phyloP scores from a whole-genome alignment of 2,113 vertebrate species.

The Atherinomorus stipes region DNA sequence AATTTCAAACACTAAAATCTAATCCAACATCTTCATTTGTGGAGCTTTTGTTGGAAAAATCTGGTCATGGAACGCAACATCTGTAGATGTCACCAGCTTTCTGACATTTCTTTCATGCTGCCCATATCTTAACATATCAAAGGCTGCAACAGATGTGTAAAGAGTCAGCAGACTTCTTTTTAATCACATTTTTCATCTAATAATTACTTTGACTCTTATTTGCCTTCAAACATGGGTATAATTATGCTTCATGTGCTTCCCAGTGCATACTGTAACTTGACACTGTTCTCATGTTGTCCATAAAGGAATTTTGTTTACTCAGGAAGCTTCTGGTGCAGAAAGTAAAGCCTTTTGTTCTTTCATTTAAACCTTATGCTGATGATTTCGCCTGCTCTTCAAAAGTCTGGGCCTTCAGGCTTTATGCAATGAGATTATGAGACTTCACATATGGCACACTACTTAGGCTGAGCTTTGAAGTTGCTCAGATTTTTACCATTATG shows the following conservation, averaged over 20 bases:
- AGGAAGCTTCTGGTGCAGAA: not conserved
- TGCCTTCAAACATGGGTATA: slow-evolving; percentile 22
- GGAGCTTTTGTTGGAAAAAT: not conserved
- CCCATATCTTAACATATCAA: slow-evolving; percentile 27
- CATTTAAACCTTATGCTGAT: slow-evolving; percentile 41
- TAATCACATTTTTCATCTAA: slow-evolving; percentile 41
- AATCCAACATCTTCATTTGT: not conserved
- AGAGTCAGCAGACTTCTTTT: slow-evolving; percentile 10
- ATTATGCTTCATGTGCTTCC: slow-evolving; percentile 5
- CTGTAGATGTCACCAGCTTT: slow-evolving; percentile 4
- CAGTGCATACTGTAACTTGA: not conserved
- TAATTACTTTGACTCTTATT: slow-evolving; percentile 54
- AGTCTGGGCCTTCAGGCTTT: slow-evolving; percentile 24
- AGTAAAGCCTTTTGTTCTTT: slow-evolving; percentile 30
- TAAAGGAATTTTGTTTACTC: not conserved
- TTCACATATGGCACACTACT: slow-evolving; percentile 51
- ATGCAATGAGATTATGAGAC: slow-evolving; percentile 53
- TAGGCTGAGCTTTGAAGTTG: slow-evolving; percentile 42
- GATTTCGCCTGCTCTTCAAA: slow-evolving; percentile 37
- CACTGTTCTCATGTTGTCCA: slow-evolving; percentile 10
- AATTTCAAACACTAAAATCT: not conserved
- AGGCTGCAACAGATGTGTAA: slow-evolving; percentile 21
- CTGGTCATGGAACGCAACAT: slow-evolving; percentile 4
- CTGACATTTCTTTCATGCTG: slow-evolving; percentile 21
- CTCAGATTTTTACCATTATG: slow-evolving; percentile 12